A percentile compares a stretch with the other conserved stretches of the same genome.
Evolutionary conservation across 53 echinoderm and acorn worm species (phyloP).

Genomic region (Luidia sarsii): DNA sequence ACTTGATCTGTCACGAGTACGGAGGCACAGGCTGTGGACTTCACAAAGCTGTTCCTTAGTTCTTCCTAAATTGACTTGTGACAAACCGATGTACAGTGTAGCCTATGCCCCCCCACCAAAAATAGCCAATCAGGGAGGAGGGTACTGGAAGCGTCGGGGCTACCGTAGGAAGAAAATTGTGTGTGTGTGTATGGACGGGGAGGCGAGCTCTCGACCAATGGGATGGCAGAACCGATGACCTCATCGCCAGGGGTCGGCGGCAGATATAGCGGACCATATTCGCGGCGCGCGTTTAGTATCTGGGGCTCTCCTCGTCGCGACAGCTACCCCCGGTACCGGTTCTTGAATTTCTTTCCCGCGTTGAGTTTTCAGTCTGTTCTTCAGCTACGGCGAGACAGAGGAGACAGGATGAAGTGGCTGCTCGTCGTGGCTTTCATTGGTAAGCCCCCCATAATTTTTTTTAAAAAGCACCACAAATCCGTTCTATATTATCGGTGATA

Average conservation of each 20-base stretch:
- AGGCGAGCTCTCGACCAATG: background rate
- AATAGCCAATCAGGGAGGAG: background rate
- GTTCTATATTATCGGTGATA: too few relatives aligned
- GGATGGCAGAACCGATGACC: too few relatives aligned
- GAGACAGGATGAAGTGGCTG: conserved; percentile 29
- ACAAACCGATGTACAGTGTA: background rate
- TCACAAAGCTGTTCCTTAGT: background rate
- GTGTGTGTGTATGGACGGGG: too few relatives aligned
- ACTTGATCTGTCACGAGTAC: too few relatives aligned
- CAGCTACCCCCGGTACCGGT: too few relatives aligned
- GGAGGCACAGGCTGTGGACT: background rate
- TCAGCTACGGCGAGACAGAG: background rate
- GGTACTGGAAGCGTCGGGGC: background rate
- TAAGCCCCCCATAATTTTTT: too few relatives aligned
- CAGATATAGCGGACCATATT: conserved; percentile 17
- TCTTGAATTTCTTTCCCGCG: too few relatives aligned
- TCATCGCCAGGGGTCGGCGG: too few relatives aligned
- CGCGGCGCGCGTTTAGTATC: background rate
- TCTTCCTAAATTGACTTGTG: background rate
- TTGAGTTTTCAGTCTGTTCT: conserved; percentile 24
- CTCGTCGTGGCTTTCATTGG: conserved; percentile 22
- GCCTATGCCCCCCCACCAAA: conserved; percentile 17
- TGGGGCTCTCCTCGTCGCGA: too few relatives aligned
- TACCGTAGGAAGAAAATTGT: conserved; percentile 6
- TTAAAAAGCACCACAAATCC: too few relatives aligned